A percentile compares a stretch with the other conserved stretches of the same genome.
phyloP scores from a whole-genome alignment of 1,140 invertebrate species.

The Cotesia chilonis region DNA sequence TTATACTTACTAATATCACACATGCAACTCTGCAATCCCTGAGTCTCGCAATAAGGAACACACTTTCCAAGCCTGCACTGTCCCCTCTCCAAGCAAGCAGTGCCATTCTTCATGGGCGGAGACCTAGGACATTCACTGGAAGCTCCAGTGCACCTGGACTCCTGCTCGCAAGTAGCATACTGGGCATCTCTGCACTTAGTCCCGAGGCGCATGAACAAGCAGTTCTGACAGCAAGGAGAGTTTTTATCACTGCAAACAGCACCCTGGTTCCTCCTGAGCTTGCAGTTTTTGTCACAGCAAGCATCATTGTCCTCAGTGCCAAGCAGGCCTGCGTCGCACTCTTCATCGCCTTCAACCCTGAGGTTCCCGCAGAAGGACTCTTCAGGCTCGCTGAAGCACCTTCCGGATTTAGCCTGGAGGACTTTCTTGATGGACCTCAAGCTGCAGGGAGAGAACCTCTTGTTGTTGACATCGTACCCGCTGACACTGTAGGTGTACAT shows the following conservation, averaged over 20 bases:
- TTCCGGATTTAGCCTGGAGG: constrained; percentile 87
- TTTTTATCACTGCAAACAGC: constrained; percentile 94
- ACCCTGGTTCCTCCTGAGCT: constrained; percentile 79
- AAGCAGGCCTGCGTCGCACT: constrained; percentile 92
- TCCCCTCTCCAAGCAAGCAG: constrained; percentile 87
- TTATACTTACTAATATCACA: constrained; percentile 82
- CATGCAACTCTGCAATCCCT: constrained; percentile 92
- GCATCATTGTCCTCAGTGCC: constrained; percentile 91
- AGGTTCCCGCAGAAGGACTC: constrained; percentile 95
- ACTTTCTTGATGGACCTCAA: constrained; percentile 91
- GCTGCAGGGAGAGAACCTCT: constrained; percentile 95
- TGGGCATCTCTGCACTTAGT: constrained; percentile 88
- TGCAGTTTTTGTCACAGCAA: constrained; percentile 93
- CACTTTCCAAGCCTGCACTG: constrained; percentile 87
- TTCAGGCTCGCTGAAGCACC: constrained; percentile 93
- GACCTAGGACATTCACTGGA: constrained; percentile 81
- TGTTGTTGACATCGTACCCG: constrained; percentile 96
- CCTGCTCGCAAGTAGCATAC: constrained; percentile 88
- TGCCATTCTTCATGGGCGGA: constrained; percentile 86
- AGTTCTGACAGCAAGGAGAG: constrained; percentile 91
- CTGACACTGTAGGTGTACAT: constrained; percentile 99
- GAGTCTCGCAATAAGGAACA: constrained; percentile 91
- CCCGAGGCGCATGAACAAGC: constrained; percentile 81
- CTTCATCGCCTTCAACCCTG: constrained; percentile 91
- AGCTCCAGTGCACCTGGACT: constrained; percentile 80